Evolutionary conservation across 30 jellyfish, hydroid and myxozoan species (phyloP).

Genomic region (Morbakka virulenta): DNA sequence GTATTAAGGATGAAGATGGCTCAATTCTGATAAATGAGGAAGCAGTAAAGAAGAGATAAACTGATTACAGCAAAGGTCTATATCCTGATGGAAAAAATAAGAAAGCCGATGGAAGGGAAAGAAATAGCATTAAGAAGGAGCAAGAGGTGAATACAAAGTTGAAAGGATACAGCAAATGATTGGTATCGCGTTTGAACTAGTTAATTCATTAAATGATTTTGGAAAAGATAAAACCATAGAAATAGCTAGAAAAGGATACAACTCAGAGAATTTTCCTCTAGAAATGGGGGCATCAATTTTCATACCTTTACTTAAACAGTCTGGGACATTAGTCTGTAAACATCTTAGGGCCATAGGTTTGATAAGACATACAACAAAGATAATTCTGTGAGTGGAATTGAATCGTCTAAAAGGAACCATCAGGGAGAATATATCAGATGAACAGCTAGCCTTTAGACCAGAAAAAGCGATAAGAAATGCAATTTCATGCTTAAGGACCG

Average conservation of each 20-base stretch:
- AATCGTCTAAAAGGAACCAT: not conserved
- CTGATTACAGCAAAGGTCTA: not conserved
- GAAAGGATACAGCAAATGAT: constrained; percentile 9
- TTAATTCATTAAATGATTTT: not conserved
- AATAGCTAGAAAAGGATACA: not conserved
- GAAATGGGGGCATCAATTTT: no score
- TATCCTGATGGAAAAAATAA: not conserved
- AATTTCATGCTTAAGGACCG: no score
- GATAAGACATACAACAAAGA: not conserved
- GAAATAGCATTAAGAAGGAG: not conserved
- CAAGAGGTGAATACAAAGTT: not conserved
- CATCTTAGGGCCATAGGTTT: not conserved
- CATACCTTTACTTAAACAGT: not conserved
- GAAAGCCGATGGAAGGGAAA: not conserved
- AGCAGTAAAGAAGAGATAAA: constrained; percentile 8
- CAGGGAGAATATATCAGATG: constrained; percentile 16
- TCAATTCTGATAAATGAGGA: constrained; percentile 17
- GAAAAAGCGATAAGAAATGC: no score
- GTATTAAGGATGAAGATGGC: constrained; percentile 18
- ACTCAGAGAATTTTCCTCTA: no score
- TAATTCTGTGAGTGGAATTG: not conserved
- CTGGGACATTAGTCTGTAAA: constrained; percentile 15
- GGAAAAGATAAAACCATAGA: constrained; percentile 1
- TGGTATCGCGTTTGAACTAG: not conserved
- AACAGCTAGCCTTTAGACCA: constrained; percentile 8